These are phyloP conservation scores for Psettodes erumei DNA, from an alignment of 2,113 vertebrate genomes.

Conservation along the genomic window DNA sequence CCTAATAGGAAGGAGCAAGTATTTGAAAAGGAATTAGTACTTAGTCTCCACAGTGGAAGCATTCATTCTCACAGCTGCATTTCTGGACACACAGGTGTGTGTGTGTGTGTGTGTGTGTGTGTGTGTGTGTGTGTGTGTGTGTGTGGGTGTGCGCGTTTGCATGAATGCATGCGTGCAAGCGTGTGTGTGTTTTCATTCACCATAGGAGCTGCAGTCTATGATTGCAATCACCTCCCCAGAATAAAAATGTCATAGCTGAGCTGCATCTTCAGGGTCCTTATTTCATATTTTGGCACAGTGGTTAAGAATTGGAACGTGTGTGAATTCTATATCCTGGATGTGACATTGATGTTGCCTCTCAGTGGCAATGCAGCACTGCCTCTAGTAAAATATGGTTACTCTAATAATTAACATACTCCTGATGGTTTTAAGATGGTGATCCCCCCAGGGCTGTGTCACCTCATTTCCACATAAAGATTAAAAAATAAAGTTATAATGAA, in stretches of 20 bases:
- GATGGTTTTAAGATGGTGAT: constrained; percentile 19
- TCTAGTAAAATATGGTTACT: constrained; percentile 49
- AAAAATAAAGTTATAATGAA: constrained; percentile 9
- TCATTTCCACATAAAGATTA: constrained; percentile 29
- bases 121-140: constrained; percentile 17
- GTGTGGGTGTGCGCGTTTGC: background rate
- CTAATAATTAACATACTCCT: constrained; percentile 51
- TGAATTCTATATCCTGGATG: constrained; percentile 34
- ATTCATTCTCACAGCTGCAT: constrained; percentile 82
- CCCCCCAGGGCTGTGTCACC: constrained; percentile 19
- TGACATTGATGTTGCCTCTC: constrained; percentile 56
- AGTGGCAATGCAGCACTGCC: constrained; percentile 41
- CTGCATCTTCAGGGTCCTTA: constrained; percentile 53
- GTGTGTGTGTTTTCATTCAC: constrained; percentile 57
- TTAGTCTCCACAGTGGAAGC: constrained; percentile 76
- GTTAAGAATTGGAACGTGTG: constrained; percentile 41
- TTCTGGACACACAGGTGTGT: constrained; percentile 69
- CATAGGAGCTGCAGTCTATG: constrained; percentile 65
- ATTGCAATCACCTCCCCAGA: constrained; percentile 74
- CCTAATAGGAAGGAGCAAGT: constrained; percentile 52
- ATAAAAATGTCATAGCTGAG: constrained; percentile 69
- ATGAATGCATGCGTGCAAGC: constrained; percentile 20
- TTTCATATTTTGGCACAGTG: constrained; percentile 43
- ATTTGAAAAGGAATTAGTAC: constrained; percentile 71
- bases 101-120: constrained; percentile 48